A percentile compares a stretch with the other conserved stretches of the same genome.
phyloP scores from a whole-genome alignment of 1,140 invertebrate species.

The Solenopsis fugax region DNA sequence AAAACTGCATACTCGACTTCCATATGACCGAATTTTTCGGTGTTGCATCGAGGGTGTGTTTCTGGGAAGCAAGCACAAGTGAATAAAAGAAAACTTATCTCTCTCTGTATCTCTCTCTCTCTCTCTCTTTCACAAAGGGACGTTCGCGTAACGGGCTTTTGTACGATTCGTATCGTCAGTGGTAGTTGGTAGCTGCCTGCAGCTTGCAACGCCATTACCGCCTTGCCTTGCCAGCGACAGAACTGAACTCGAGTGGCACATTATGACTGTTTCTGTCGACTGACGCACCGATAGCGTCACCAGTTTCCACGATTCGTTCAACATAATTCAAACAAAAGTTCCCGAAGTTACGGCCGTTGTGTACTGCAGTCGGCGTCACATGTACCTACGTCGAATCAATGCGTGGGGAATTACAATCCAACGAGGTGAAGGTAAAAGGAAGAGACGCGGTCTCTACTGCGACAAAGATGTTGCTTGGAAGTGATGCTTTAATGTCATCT shows the following conservation, averaged over 20 bases:
- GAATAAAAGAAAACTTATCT: slow-evolving; percentile 60
- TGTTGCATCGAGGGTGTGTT: not conserved
- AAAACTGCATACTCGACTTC: not conserved
- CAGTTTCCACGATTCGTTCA: slow-evolving; percentile 74
- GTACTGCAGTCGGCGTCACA: slow-evolving; percentile 51
- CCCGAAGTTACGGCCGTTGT: slow-evolving; percentile 70
- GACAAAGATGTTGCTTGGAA: slow-evolving; percentile 32
- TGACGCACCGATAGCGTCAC: slow-evolving; percentile 75
- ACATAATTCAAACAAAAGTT: slow-evolving; percentile 75
- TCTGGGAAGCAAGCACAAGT: slow-evolving; percentile 16
- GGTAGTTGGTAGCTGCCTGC: slow-evolving; percentile 54
- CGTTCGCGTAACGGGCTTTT: slow-evolving; percentile 65
- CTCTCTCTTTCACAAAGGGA: slow-evolving; percentile 39
- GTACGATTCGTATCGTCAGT: slow-evolving; percentile 64
- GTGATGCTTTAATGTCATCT: not conserved
- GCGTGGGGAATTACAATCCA: slow-evolving; percentile 56
- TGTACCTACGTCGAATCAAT: slow-evolving; percentile 54
- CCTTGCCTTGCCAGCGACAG: slow-evolving; percentile 47
- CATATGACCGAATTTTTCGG: slow-evolving; percentile 18
- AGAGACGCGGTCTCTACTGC: not conserved
- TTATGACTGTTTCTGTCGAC: slow-evolving; percentile 60
- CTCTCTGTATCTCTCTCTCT: slow-evolving; percentile 11
- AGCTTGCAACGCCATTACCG: slow-evolving; percentile 67
- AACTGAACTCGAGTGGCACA: slow-evolving; percentile 62
- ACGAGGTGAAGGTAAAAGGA: slow-evolving; percentile 55